These are phyloP conservation scores for Diplolepis rosae DNA, from an alignment of 2,888 invertebrate genomes.

Conservation along the genomic window DNA sequence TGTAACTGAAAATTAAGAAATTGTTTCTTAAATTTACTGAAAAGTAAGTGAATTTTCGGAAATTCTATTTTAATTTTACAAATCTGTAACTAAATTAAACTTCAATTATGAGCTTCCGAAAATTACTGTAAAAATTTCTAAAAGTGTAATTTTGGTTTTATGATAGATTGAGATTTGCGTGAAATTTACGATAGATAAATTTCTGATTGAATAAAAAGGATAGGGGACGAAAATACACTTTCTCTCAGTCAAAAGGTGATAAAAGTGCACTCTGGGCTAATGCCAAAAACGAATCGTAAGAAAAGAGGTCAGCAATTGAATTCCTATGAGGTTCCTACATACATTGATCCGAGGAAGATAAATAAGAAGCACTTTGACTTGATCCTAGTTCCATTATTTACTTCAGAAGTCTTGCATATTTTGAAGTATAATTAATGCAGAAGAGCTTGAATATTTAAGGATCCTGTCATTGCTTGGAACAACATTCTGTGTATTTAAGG, in stretches of 20 bases:
- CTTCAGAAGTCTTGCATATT: neutral
- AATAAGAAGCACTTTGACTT: constrained; percentile 27
- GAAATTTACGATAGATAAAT: neutral
- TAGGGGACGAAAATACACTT: constrained; percentile 46
- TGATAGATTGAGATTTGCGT: no score
- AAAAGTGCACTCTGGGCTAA: constrained; percentile 45
- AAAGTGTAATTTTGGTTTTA: no score
- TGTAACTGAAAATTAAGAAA: no score
- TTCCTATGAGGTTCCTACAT: constrained; percentile 28
- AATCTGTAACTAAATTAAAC: no score
- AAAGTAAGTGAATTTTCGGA: no score
- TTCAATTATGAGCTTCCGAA: no score
- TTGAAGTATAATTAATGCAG: constrained; percentile 3
- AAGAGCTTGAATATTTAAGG: constrained; percentile 13
- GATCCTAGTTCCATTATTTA: constrained; percentile 28
- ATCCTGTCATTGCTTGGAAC: neutral
- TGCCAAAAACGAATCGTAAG: constrained; percentile 44
- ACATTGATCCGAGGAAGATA: constrained; percentile 2
- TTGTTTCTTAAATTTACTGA: no score
- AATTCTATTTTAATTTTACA: no score
- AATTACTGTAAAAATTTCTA: no score
- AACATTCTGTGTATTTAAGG: no score
- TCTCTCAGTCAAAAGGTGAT: constrained; percentile 47
- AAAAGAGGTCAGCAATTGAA: constrained; percentile 32
- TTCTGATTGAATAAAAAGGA: constrained; percentile 20